Base-by-base conservation (phyloP, 2,113 vertebrate genomes). In the Loxodonta africana region DNA sequence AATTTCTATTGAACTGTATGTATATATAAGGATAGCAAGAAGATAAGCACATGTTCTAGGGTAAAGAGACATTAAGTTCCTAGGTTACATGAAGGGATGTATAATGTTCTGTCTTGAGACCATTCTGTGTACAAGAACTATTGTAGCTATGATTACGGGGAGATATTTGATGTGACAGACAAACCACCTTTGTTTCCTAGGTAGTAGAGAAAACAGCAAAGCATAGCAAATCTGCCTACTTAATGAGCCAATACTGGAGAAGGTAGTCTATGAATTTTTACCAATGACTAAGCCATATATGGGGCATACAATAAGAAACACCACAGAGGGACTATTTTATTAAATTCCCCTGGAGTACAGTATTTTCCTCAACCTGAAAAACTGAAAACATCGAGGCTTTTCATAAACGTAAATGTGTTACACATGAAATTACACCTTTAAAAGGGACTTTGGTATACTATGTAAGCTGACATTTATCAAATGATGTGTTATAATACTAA, bases 361-460 rank as follows among this genome's bases (percentile, higher is more conserved):
- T 3, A 88, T 30, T 95, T 84, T 88, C 60, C 91, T 96, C 48
- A 93, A n/a, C 37, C 10, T 28, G 60, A 93, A 90, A 86, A 93
- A 17, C 4, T 93, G 33, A 80, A 90, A 92, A 96, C 37, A 4
- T 20, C 57, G 28, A 95, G 44, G 33, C 9, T 93, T 95, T 77
- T 26, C 48, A 81, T 91, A 94, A 97, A 93, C 30, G 88, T 12
- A 48, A 62, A 90, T 48, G 5, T 46, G 8, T 60, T 60, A 90
- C 26, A 83, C 37, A 83, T 20, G 21, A 82, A 84, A 88, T 48
- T 6, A 78, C 33, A 71, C 51, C 30, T 83, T 81, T 84, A 95
- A 76, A 92, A 88, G 37, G 48, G 74, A 92, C 33, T 74, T 88
- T 73, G 33, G 60, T 90, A 92, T 23, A 21, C 71, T 30, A 44